These are phyloP conservation scores for Lacanobia wlatinum DNA, from an alignment of 2,888 invertebrate species.

Conservation along the genomic window DNA sequence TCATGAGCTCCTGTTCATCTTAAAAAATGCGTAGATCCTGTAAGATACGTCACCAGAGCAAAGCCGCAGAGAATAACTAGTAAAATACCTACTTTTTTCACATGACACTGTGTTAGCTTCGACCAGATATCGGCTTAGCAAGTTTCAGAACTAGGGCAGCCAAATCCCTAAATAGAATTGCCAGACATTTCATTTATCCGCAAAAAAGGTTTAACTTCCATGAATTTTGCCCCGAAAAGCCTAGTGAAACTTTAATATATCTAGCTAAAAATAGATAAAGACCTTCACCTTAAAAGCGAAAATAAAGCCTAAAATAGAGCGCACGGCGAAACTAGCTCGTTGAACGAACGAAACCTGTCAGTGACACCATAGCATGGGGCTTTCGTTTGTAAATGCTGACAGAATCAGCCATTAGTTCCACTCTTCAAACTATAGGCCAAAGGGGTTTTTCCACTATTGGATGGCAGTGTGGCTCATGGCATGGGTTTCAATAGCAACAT, in stretches of 20 bases:
- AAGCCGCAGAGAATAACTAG: neutral
- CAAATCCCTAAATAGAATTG: neutral
- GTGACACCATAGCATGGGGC: neutral
- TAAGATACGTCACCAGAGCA: neutral
- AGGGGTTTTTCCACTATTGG: neutral
- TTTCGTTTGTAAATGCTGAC: constrained; percentile 35
- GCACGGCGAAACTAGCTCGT: neutral
- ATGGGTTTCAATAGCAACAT: neutral
- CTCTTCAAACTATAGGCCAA: neutral
- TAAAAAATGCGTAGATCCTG: neutral
- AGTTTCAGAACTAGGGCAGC: neutral
- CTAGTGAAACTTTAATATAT: neutral
- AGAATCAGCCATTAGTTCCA: constrained; percentile 20
- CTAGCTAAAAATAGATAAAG: neutral
- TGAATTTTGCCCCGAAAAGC: constrained; percentile 1
- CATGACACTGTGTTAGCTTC: neutral
- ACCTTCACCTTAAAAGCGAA: constrained; percentile 1
- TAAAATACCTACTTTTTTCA: neutral
- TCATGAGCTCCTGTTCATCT: neutral
- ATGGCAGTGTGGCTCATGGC: too few relatives aligned
- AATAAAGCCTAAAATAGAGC: neutral
- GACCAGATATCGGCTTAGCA: neutral
- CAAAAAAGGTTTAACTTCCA: neutral
- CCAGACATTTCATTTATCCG: neutral
- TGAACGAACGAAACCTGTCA: constrained; percentile 8